Evolutionary conservation across 2,888 invertebrate genomes (phyloP), one percentile per base, ranked within the genome.

Genomic region (Andrena camellia): DNA sequence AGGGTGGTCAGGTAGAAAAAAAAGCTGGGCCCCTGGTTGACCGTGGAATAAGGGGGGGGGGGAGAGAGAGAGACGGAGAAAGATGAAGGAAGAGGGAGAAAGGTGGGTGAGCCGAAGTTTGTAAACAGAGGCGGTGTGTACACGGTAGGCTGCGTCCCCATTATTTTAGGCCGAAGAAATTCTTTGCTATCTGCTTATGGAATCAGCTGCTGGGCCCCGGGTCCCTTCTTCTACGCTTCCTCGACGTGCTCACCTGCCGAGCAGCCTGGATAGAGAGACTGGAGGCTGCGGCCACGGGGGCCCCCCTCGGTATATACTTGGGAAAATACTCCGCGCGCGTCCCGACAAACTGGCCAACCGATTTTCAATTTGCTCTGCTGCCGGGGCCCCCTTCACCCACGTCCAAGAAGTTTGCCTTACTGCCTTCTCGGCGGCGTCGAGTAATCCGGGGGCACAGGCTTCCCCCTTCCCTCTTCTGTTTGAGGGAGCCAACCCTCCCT

Each of bases 111-210:
- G 80, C 59, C 78, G 60, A 81, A 91, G 90, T 91, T 91, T 91
- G 91, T 91, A 92, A 92, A 92, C 91, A 91, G 78, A 86, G 80
- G 81, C 73, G 85, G 89, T 92, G 92, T 92, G 91, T 92, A 91
- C 91, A 92, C 91, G 91, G 90, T 90, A 88, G 90, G 87, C 84
- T 86, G 88, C 83, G 84, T 87, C 83, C 86, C 88, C 91, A 93
- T 93, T 93, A 93, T 93, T 93, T 93, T 92, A 91, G 90, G 91
- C 88, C 86, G 82, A 89, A 84, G 88, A 89, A 91, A 90, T 90
- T 88, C 89, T 89, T 89, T 85, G 87, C 90, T 92, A 92, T 93
- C 92, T 92, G 89, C 88, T 92, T 93, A 92, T 92, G 90, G 93
- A 93, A 93, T 93, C 93, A 93, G 93, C 93, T 93, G 93, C 92